Base-by-base conservation (phyloP, 2,113 vertebrate genomes). In the Aptenodytes patagonicus region DNA sequence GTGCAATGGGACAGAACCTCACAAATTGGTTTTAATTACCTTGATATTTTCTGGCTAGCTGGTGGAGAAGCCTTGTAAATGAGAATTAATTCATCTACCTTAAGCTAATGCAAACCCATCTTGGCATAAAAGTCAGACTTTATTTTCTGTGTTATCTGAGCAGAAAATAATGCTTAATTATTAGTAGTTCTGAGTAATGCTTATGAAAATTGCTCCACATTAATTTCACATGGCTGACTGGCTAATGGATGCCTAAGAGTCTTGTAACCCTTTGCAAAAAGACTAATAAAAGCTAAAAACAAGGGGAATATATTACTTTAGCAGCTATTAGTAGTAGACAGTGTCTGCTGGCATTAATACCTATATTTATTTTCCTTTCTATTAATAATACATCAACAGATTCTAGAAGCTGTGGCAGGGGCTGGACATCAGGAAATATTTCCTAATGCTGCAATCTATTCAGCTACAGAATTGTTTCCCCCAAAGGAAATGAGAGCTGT, bases 81-180 rank as follows among this genome's bases (percentile, higher is more conserved):
- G 95, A 97, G 84, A 97, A 96, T 97, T 97, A 95, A 97, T 96
- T 97, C 89, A 86, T 95, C 94, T 93, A 86, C 95, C 96, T 96
- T 88, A 96, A 96, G 94, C 96, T 97, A 97, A 97, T 96, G 97
- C 93, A 95, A 96, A 93, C 89, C 95, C 95, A 88, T 96, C 96
- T 95, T 90, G 94, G 95, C 96, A 97, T 94, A 97, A 95, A 94
- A 97, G 94, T 95, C 95, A 93, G 95, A 51, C 96, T 96, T 97
- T 94, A 97, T 95, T 96, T 96, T 96, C 89, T 93, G 89, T 97
- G 94, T 96, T 95, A 97, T 97, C 96, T 97, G 94, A 97, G 94
- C 95, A 96, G 97, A 97, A 97, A 97, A 97, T 97, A 95, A 97
- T 95, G 96, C 93, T 97, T 96, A 97, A 97, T 97, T 97, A 97